phyloP scores from a whole-genome alignment of 2,113 vertebrate species.

The Megaptera novaeangliae region DNA sequence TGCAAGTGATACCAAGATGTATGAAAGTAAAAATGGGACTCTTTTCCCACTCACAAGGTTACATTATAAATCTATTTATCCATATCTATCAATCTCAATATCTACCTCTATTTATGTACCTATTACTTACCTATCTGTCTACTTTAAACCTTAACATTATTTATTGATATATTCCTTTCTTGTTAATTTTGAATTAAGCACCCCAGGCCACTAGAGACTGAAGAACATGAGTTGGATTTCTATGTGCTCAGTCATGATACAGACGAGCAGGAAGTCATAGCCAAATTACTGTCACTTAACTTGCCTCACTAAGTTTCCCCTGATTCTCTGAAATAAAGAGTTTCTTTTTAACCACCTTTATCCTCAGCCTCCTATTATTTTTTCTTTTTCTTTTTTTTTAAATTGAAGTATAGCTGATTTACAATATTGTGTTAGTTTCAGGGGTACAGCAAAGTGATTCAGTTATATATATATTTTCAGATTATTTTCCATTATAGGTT shows the following conservation, averaged over 20 bases:
- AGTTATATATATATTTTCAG: neutral
- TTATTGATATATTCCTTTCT: neutral
- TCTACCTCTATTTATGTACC: neutral
- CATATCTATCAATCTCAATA: neutral
- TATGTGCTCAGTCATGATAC: fast-evolving
- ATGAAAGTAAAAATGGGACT: neutral
- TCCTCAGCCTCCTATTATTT: neutral
- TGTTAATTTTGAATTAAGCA: neutral
- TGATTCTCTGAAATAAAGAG: neutral
- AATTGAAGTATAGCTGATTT: neutral
- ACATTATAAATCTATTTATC: neutral
- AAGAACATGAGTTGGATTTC: neutral
- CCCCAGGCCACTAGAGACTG: neutral
- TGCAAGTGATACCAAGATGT: neutral
- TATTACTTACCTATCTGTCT: neutral
- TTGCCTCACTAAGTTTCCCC: neutral
- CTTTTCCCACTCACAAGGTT: neutral
- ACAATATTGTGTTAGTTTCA: neutral
- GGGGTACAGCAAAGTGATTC: neutral
- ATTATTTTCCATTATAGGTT: neutral
- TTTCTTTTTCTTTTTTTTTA: neutral
- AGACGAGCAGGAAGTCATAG: neutral
- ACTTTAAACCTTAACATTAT: neutral
- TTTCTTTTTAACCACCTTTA: neutral
- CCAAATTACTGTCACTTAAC: neutral